These are phyloP conservation scores for Acromyrmex heyeri DNA, from an alignment of 1,140 invertebrate genomes.

Conservation along the genomic window DNA sequence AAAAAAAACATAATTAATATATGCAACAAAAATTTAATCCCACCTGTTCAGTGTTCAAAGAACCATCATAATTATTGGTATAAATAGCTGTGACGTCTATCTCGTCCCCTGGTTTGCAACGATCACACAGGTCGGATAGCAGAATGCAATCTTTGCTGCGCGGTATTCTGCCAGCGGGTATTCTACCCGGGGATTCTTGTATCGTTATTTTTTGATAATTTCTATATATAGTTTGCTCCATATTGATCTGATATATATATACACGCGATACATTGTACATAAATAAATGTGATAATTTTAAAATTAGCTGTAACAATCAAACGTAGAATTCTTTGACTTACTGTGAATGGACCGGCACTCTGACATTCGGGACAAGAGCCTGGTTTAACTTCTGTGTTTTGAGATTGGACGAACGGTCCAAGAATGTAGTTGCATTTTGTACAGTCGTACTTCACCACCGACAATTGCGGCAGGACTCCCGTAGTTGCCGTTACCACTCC, in stretches of 20 bases:
- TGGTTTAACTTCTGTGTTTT: slow-evolving; percentile 97
- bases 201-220: slow-evolving; percentile 99
- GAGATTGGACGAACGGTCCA: slow-evolving; percentile 98
- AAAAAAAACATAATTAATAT: too few relatives aligned
- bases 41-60: slow-evolving; percentile 96
- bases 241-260: slow-evolving; percentile 90
- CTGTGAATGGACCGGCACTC: slow-evolving; percentile 97
- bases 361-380: slow-evolving; percentile 99
- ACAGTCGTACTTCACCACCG: slow-evolving; percentile 99
- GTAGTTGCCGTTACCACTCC: slow-evolving; percentile 99
- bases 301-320: slow-evolving; percentile 27
- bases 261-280: slow-evolving; percentile 53
- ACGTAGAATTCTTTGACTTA: slow-evolving; percentile 83
- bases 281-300: neutral
- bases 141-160: slow-evolving; percentile 99
- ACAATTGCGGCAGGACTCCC: slow-evolving; percentile 97
- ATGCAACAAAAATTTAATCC: slow-evolving; percentile 49
- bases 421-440: slow-evolving; percentile 97
- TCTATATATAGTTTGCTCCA: slow-evolving; percentile 98
- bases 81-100: slow-evolving; percentile 98
- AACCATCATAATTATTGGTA: slow-evolving; percentile 99
- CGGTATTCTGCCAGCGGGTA: slow-evolving; percentile 98
- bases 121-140: slow-evolving; percentile 97
- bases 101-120: slow-evolving; percentile 99
- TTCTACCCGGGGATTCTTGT: slow-evolving; percentile 97